phyloP scores from a whole-genome alignment of 2,113 vertebrate genomes.

The Ancistrus triradiatus region DNA sequence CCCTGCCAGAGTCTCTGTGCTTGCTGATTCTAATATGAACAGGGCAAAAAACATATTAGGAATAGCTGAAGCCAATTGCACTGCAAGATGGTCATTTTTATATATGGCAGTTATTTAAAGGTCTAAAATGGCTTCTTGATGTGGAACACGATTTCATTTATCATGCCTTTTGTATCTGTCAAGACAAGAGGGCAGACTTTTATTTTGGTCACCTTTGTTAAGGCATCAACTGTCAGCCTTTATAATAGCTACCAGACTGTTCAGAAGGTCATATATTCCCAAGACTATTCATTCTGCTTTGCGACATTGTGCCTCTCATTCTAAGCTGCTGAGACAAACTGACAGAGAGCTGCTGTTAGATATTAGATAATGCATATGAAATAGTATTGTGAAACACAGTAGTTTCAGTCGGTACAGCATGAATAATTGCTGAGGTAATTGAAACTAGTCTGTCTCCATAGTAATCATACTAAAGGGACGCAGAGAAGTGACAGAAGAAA shows the following conservation, averaged over 20 bases:
- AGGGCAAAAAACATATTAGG: too few species aligned
- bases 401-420: constrained; percentile 25
- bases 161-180: too few species aligned
- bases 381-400: constrained; percentile 43
- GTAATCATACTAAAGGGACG: neutral
- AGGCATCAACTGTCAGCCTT: neutral
- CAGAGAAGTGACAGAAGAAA: neutral
- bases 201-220: constrained; percentile 17
- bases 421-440: constrained; percentile 33
- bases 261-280: constrained; percentile 22
- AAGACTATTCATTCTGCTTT: constrained; percentile 3
- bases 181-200: neutral
- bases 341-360: constrained; percentile 14
- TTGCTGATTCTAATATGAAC: too few species aligned
- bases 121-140: too few species aligned
- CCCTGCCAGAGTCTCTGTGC: too few species aligned
- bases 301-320: neutral
- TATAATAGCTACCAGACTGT: neutral
- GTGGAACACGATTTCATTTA: too few species aligned
- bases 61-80: too few species aligned
- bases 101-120: too few species aligned
- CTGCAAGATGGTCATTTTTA: too few species aligned
- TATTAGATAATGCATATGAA: constrained; percentile 40
- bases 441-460: neutral
- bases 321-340: neutral